These are phyloP conservation scores for Eurystomus gularis DNA, from an alignment of 2,113 vertebrate genomes.

Conservation along the genomic window DNA sequence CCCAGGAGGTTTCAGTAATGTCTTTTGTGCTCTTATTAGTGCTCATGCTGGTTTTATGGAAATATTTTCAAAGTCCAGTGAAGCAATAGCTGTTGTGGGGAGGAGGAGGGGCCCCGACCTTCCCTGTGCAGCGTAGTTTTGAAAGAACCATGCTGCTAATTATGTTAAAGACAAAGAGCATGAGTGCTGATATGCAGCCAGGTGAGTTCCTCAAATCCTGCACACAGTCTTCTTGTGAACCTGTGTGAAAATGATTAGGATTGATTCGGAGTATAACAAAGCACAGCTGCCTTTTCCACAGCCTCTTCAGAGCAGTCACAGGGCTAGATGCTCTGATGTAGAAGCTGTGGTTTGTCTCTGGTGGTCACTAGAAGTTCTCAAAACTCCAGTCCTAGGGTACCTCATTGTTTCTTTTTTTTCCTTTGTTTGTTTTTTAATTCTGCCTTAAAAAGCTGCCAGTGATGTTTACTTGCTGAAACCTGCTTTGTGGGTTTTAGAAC, in stretches of 20 bases:
- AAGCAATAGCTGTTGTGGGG: background rate
- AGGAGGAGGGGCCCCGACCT: background rate
- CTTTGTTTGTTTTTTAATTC: background rate
- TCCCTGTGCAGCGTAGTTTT: background rate
- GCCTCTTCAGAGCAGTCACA: background rate
- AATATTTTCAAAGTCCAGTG: background rate
- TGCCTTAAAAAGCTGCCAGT: background rate
- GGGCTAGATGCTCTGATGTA: background rate
- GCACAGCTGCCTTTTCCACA: background rate
- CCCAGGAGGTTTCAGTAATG: background rate
- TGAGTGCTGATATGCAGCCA: background rate
- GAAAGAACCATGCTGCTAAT: background rate
- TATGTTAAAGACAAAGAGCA: background rate
- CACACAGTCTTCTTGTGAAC: background rate
- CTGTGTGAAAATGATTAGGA: background rate
- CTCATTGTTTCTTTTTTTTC: background rate
- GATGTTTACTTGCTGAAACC: background rate
- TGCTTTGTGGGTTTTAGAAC: background rate
- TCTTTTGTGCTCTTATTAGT: background rate
- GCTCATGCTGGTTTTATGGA: background rate
- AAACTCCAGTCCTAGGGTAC: background rate
- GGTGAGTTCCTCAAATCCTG: background rate
- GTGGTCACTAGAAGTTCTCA: background rate
- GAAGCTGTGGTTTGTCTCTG: background rate
- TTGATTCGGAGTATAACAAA: background rate